Conservation (phyloP, 2,797 vertebrate species). For the Furcifer pardalis region DNA sequence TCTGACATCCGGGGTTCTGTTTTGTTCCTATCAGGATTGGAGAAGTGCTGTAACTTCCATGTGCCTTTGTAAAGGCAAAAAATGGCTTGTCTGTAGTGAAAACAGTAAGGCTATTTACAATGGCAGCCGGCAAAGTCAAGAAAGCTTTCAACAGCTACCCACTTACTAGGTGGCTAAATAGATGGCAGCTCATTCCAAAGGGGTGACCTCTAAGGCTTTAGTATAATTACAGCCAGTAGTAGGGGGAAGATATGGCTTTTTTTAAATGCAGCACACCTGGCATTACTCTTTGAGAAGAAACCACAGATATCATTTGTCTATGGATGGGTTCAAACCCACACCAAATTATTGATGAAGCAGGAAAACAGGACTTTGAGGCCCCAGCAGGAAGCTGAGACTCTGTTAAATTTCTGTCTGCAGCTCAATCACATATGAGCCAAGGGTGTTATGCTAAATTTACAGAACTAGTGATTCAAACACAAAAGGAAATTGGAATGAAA, state of each 20-base stretch:
- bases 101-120: neutral
- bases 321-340: neutral
- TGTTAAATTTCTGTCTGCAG: neutral
- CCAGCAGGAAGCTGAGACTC: neutral
- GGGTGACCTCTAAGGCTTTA: neutral
- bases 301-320: neutral
- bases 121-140: neutral
- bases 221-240: constrained; percentile 6
- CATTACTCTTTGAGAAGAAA: neutral
- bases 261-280: neutral
- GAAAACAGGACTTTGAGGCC: neutral
- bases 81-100: neutral
- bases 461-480: neutral
- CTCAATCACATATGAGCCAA: neutral
- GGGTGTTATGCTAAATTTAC: neutral
- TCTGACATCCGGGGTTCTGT: neutral
- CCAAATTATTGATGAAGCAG: neutral
- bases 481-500: neutral
- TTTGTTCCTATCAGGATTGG: neutral
- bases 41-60: neutral
- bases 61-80: neutral
- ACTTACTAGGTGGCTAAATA: neutral
- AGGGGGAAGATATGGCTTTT: neutral
- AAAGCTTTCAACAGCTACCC: neutral
- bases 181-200: constrained; percentile 3